Conservation (phyloP, 1,140 invertebrate genomes). For the Argopecten irradians region DNA sequence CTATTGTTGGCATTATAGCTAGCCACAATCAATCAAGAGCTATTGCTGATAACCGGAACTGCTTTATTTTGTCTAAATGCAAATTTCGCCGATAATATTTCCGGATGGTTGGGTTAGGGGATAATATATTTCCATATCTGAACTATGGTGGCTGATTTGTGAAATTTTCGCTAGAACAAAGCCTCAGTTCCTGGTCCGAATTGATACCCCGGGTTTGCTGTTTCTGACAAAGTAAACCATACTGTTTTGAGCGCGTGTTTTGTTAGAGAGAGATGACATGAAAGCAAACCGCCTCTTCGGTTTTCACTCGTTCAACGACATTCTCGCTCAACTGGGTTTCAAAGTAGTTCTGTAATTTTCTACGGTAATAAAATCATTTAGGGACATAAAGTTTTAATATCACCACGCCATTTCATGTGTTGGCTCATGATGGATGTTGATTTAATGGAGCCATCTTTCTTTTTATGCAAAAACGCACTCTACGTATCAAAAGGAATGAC, state of each 20-base stretch:
- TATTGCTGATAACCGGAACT: neutral
- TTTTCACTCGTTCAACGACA: slow-evolving; percentile 43
- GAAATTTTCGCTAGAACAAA: slow-evolving; percentile 25
- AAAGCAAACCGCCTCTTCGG: slow-evolving; percentile 29
- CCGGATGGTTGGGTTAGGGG: neutral
- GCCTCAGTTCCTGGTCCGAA: slow-evolving; percentile 23
- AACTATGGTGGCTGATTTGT: too few species aligned
- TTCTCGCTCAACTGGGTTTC: slow-evolving; percentile 46
- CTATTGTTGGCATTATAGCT: neutral
- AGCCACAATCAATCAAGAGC: neutral
- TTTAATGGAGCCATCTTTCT: slow-evolving; percentile 44
- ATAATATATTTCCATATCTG: slow-evolving; percentile 2
- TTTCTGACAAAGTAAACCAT: slow-evolving; percentile 26
- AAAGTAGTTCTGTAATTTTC: slow-evolving; percentile 49
- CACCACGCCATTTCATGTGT: slow-evolving; percentile 38
- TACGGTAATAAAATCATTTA: slow-evolving; percentile 51
- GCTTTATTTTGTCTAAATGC: neutral
- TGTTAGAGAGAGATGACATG: slow-evolving; percentile 1
- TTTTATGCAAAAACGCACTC: slow-evolving; percentile 51
- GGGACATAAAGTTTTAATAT: slow-evolving; percentile 45
- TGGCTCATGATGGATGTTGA: slow-evolving; percentile 45
- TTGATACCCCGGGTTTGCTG: slow-evolving; percentile 29
- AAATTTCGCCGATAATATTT: neutral
- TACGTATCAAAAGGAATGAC: neutral
- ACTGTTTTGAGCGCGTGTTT: slow-evolving; percentile 29